A percentile compares a stretch with the other conserved stretches of the same genome.
Conservation (phyloP, 53 echinoderm and acorn worm species). For the Temnopleurus reevesii region DNA sequence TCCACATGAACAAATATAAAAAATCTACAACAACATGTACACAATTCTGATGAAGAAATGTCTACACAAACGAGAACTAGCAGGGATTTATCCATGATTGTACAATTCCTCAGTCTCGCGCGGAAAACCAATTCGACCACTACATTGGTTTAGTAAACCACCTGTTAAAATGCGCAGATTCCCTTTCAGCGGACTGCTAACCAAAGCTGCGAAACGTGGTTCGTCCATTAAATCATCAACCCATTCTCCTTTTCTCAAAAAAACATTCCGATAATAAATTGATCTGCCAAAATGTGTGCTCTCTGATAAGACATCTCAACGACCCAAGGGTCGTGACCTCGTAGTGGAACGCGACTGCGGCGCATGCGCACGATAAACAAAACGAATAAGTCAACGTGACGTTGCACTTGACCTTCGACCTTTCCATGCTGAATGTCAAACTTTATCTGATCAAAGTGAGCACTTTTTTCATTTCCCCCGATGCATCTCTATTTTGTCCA, state of each 20-base stretch:
- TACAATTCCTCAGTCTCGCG: too few species aligned
- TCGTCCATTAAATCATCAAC: constrained; percentile 24
- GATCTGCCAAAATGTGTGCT: constrained; percentile 53
- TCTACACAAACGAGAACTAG: too few species aligned
- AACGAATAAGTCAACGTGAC: constrained; percentile 9
- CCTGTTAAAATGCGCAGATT: constrained; percentile 24
- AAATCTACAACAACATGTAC: too few species aligned
- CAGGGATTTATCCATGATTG: too few species aligned
- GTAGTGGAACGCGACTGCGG: background rate
- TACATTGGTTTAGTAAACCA: too few species aligned
- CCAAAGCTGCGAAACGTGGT: background rate
- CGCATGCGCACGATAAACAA: constrained; percentile 24
- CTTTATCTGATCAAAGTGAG: constrained; percentile 13
- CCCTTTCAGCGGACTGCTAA: background rate
- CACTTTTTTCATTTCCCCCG: background rate
- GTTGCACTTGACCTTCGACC: constrained; percentile 45
- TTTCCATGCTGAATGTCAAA: constrained; percentile 25
- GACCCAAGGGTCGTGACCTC: constrained; percentile 30
- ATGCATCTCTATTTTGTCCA: background rate
- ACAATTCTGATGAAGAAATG: too few species aligned
- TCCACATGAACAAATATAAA: too few species aligned
- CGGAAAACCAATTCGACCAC: too few species aligned
- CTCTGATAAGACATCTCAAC: constrained; percentile 39
- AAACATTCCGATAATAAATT: constrained; percentile 40
- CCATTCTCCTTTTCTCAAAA: background rate